Conservation (phyloP, 2,797 vertebrate species). For the Rhincodon typus region DNA sequence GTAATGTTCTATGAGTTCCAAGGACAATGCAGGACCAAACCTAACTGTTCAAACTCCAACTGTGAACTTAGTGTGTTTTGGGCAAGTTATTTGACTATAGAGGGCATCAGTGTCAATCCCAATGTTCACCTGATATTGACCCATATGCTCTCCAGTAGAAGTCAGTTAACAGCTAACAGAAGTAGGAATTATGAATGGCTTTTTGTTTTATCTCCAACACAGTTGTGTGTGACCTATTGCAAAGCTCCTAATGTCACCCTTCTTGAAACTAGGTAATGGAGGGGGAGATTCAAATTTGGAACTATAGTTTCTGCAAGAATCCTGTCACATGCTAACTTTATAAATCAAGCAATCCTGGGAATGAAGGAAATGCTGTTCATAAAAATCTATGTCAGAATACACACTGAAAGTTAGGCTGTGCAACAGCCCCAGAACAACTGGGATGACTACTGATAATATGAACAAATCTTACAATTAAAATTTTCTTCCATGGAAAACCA, state of each 20-base stretch:
- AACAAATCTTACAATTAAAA: not conserved
- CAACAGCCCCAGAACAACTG: not conserved
- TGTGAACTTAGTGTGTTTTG: not conserved
- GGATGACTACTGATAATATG: not conserved
- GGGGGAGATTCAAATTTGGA: not conserved
- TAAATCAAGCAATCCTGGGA: not conserved
- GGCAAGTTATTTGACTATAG: not conserved
- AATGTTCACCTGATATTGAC: not conserved
- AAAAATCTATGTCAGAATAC: slow-evolving; percentile 9
- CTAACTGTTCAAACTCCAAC: not conserved
- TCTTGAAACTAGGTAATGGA: not conserved
- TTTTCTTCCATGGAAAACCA: not conserved
- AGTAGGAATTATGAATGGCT: not conserved
- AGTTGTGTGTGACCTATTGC: not conserved
- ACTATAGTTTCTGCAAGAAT: not conserved
- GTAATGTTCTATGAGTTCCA: not conserved
- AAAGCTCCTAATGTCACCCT: not conserved
- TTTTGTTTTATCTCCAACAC: not conserved
- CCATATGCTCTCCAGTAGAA: not conserved
- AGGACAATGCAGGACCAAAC: not conserved
- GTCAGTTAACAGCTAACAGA: not conserved
- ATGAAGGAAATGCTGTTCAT: not conserved
- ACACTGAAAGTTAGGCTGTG: not conserved
- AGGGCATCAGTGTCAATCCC: not conserved
- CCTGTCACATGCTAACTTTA: not conserved